These are phyloP conservation scores for Azorinus chamasolen DNA, from an alignment of 2,888 invertebrate species.

Conservation along the genomic window DNA sequence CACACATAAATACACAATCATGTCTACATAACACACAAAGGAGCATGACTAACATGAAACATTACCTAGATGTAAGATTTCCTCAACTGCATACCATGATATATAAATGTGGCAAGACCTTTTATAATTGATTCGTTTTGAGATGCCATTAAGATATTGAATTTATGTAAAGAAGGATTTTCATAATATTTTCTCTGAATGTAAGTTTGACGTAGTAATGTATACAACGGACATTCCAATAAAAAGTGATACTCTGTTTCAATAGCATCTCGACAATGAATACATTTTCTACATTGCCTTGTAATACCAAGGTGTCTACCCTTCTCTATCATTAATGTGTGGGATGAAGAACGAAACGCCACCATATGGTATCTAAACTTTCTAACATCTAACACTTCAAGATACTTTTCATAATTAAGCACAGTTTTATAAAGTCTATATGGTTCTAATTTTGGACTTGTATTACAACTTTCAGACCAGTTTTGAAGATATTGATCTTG, in stretches of 20 bases:
- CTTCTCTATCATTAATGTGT: conserved; percentile 8
- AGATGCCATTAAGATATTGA: neutral
- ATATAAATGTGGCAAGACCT: conserved; percentile 10
- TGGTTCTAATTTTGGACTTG: conserved; percentile 2
- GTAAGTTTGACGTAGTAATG: too few species aligned
- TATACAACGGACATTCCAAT: too few species aligned
- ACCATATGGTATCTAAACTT: conserved; percentile 5
- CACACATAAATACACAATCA: neutral
- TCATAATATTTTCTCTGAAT: too few species aligned
- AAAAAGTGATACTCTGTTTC: too few species aligned
- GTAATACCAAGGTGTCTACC: conserved; percentile 2
- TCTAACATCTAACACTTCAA: neutral
- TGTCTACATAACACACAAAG: neutral
- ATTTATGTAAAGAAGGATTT: neutral
- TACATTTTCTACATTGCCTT: conserved; percentile 2
- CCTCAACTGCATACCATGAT: neutral
- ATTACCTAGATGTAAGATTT: neutral
- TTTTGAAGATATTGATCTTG: conserved; percentile 13
- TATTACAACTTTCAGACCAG: conserved; percentile 2
- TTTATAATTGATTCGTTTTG: neutral
- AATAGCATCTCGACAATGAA: conserved; percentile 10
- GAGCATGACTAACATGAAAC: too few species aligned
- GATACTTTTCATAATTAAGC: neutral
- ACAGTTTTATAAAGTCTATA: conserved; percentile 3
- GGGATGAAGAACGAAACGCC: conserved; percentile 3